Base-by-base conservation (phyloP, 1,140 invertebrate species). In the Calliopsis andreniformis region DNA sequence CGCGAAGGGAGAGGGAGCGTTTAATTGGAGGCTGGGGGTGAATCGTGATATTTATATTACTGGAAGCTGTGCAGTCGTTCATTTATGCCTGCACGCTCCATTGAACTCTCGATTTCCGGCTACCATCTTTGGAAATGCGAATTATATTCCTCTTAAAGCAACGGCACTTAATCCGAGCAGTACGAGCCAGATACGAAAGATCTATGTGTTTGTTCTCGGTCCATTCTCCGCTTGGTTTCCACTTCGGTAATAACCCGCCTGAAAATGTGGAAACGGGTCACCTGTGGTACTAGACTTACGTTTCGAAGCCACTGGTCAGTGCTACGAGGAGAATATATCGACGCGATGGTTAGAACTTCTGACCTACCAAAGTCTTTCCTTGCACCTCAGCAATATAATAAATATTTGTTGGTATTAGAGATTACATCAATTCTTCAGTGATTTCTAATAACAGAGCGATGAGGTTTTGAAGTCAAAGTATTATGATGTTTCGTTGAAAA, bases 81-180 rank as follows among this genome's bases (percentile, higher is more conserved):
- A 1, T 25, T 3, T n/a, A 47, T 59, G 30, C 14, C 10, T 61
- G 16, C 16, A 10, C 56, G 56, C 35, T 53, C 51, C 53, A 78
- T 75, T 78, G 53, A 82, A 66, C n/a, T 47, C 49, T 53, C 42
- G 62, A 72, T 81, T 51, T 47, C 42, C 25, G 32, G 39, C 25
- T 23, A 20, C 7, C 49, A 20, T 30, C 45, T 51, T 25, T 16
- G 28, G 3, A n/a, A 39, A 30, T 61, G 59, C 59, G 72, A 72
- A 81, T 86, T 76, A 86, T 86, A 85, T 85, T 86, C 84, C 84
- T 85, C 43, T 67, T 63, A 71, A 81, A 81, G 78, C 58, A 76
- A 70, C 28, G 80, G 55, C 83, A 77, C 84, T 86, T 85, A 83
- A 80, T 63, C 67, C 59, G 59, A 68, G 30, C 56, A 18, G 61